phyloP scores from a whole-genome alignment of 1,140 invertebrate species.

The Drosophila bocqueti region DNA sequence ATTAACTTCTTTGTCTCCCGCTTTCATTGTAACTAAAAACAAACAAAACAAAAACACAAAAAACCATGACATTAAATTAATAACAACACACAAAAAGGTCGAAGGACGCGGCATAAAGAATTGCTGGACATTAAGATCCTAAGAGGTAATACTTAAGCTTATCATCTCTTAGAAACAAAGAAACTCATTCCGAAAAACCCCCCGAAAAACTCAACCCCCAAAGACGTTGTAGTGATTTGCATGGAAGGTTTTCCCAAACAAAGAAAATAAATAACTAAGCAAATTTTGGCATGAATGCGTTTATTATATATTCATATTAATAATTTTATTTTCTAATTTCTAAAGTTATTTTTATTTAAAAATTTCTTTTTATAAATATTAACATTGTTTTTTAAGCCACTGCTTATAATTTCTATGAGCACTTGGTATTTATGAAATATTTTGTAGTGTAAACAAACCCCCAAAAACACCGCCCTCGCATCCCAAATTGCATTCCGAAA shows the following conservation, averaged over 20 bases:
- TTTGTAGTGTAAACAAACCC: not conserved
- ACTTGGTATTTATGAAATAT: not conserved
- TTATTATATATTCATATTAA: not conserved
- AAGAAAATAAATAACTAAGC: not conserved
- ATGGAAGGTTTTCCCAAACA: slow-evolving; percentile 7
- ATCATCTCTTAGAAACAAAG: not conserved
- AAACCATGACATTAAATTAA: slow-evolving; percentile 31
- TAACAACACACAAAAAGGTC: slow-evolving; percentile 62
- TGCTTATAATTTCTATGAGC: not conserved
- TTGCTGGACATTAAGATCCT: slow-evolving; percentile 85
- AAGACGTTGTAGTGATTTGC: slow-evolving; percentile 42
- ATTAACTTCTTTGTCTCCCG: slow-evolving; percentile 62
- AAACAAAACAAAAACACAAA: slow-evolving; percentile 1
- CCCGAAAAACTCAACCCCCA: slow-evolving; percentile 36
- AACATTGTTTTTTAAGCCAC: not conserved
- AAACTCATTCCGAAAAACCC: slow-evolving; percentile 11
- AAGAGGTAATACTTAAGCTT: slow-evolving; percentile 77
- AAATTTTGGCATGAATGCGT: not conserved
- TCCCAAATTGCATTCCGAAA: slow-evolving; percentile 24
- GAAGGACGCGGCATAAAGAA: slow-evolving; percentile 85
- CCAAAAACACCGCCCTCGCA: not conserved
- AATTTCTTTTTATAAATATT: not conserved
- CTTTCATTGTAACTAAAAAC: slow-evolving; percentile 70
- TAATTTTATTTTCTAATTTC: not conserved
- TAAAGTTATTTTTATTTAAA: not conserved